Evolutionary conservation across 1,140 invertebrate species (phyloP), one percentile per base, ranked within the genome.

Genomic region (Ceratitis capitata): DNA sequence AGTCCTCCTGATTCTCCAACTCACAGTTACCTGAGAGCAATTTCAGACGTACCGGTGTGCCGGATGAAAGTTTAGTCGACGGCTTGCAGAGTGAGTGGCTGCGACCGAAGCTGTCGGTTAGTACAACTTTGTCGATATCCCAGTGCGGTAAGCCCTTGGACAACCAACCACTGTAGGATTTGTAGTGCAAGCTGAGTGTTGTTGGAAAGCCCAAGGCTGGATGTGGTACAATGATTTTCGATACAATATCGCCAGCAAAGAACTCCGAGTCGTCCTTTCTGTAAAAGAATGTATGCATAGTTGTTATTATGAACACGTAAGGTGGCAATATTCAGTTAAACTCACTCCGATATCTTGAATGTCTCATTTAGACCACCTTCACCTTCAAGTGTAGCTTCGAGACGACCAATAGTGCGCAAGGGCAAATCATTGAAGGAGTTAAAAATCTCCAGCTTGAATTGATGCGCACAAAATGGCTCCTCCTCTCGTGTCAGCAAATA

Each of bases 401-500:
- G 93, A 87, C 96, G 95, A 0, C 97, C 97, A 26, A 92, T 90
- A 3, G 91, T 92, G 12, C 91, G 87, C 83, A 92, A 91, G 95
- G 98, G 89, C 94, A 97, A 47, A 93, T 94, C 61, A 94, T 93
- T 88, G 95, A 92, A 94, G 1, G 95, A 95, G 85, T 95, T 96
- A 86, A 96, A 95, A 32, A 98, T 94, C 87, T 95, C 95, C 39
- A 98, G 94, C 88, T 97, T 94, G 88, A 97, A 98, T 89, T 98
- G 97, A 92, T 98, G 96, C 1, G 97, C 97, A 92, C 97, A 98
- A 91, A 98, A 98, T 0, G 97, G 97, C 91, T 98, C 97, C 88
- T 97, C 97, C 85, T 98, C 97, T 87, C 97, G 94, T 0, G 97
- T 98, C 0, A 98, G 92, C 19, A 98, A 92, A 89, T 97, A 98